Base-by-base conservation (phyloP, 2,888 invertebrate genomes). In the Dermolepida albohirtum region DNA sequence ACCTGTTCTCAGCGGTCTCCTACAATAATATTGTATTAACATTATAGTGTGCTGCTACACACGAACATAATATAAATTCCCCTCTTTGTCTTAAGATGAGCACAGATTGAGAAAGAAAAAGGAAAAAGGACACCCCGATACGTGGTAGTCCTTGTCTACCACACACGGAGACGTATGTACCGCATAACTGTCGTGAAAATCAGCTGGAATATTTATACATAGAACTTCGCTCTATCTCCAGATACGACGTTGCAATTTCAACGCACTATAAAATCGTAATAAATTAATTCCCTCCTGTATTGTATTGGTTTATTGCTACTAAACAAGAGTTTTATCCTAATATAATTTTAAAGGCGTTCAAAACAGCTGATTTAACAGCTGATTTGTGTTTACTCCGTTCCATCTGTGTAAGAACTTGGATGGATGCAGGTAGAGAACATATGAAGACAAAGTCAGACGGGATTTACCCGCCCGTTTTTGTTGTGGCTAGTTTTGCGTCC, bases 291-390 rank as follows among this genome's bases (percentile, higher is more conserved):
- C 8, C 6, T 34, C 6, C 34, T 34, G 5, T 34, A 34, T 10
- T 34, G 34, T 7, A 8, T 6, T 34, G 5, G 34, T 34, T 34
- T 34, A 6, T 34, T 8, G 34, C 34, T 34, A 34, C 6, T 10
- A 7, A 47, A 47, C 12, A 16, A 14, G 47, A 47, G 6, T 14
- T 5, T 16, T 10, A 40, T 55, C 22, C 39, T 52, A 40, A 41
- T 55, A 40, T 55, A 17, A 55, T 40, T 55, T 55, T 41, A 39
- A 11, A 17, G 40, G 41, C 14, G 12, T 14, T n/a, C 11, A 49
- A 55, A 66, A 54, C 66, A 66, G 66, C 66, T 66, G 66, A 66
- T 65, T 66, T 66, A 55, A 55, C 66, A 66, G 66, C 66, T 66
- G 66, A 66, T 66, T 66, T 66, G 49, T 66, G 66, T 66, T 66